Evolutionary conservation across 2,113 vertebrate genomes (phyloP).

Genomic region (Tor tambroides): DNA sequence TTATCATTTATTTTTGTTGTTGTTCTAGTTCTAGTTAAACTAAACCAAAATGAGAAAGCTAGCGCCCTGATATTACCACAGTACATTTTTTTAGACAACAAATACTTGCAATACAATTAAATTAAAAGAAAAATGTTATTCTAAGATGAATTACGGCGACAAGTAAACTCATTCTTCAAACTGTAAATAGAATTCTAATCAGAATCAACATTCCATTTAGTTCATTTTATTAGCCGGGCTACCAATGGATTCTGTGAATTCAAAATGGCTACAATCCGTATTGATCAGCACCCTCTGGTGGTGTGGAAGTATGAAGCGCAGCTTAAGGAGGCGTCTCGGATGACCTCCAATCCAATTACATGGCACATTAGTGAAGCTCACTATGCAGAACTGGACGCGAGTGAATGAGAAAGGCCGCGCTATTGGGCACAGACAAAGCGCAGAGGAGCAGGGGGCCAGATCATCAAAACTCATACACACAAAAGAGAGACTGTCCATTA

Average conservation of each 20-base stretch:
- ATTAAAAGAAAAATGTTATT: too few relatives aligned
- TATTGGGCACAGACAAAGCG: constrained; percentile 56
- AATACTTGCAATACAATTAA: too few relatives aligned
- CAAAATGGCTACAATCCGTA: background rate
- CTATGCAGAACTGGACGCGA: constrained; percentile 52
- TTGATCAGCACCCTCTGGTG: constrained; percentile 37
- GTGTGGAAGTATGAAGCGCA: constrained; percentile 29
- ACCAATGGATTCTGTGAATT: background rate
- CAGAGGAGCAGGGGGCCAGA: constrained; percentile 46
- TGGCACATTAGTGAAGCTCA: constrained; percentile 62
- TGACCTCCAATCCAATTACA: constrained; percentile 64
- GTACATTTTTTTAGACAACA: too few relatives aligned
- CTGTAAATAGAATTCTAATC: background rate
- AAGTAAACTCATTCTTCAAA: too few relatives aligned
- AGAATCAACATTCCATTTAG: background rate
- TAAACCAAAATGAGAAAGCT: too few relatives aligned
- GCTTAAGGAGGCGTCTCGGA: constrained; percentile 39
- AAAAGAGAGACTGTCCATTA: constrained; percentile 66
- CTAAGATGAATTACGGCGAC: too few relatives aligned
- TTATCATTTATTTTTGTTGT: too few relatives aligned
- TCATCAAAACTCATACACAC: constrained; percentile 57
- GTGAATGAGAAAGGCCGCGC: constrained; percentile 52
- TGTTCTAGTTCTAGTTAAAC: too few relatives aligned
- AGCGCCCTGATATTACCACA: too few relatives aligned
- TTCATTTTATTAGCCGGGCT: background rate